Conservation (phyloP, 2,797 vertebrate species). For the Mycteria americana region DNA sequence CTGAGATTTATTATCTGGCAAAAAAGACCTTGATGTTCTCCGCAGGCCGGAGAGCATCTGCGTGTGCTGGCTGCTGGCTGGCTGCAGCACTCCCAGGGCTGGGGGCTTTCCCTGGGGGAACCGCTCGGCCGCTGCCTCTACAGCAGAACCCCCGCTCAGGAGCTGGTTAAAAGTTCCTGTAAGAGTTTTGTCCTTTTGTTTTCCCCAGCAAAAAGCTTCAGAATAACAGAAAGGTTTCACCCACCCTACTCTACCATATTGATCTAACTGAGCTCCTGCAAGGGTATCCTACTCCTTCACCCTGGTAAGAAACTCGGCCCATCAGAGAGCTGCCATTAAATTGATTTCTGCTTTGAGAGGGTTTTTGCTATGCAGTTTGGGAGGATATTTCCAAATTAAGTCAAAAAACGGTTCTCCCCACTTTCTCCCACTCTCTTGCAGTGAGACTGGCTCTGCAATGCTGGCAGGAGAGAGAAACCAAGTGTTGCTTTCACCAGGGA, state of each 20-base stretch:
- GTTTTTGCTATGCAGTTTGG: neutral
- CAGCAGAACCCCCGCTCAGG: fast-evolving
- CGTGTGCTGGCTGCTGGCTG: neutral
- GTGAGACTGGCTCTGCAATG: neutral
- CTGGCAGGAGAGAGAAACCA: neutral
- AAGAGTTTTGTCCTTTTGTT: neutral
- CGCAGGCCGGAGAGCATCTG: neutral
- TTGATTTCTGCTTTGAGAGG: neutral
- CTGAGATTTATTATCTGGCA: neutral
- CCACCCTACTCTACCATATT: neutral
- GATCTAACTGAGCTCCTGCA: neutral
- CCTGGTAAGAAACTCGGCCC: neutral
- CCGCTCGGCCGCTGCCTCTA: neutral
- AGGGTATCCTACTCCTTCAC: neutral
- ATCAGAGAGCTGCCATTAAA: neutral
- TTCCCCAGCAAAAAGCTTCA: neutral
- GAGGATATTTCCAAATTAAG: neutral
- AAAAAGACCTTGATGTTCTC: neutral
- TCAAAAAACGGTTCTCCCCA: neutral
- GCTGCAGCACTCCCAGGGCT: fast-evolving
- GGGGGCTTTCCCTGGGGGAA: neutral
- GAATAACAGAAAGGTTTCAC: neutral
- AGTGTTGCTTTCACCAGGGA: neutral
- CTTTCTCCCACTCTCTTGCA: neutral
- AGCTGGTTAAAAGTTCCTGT: neutral